phyloP scores from a whole-genome alignment of 2,888 invertebrate genomes.

The Dynastes grantii region DNA sequence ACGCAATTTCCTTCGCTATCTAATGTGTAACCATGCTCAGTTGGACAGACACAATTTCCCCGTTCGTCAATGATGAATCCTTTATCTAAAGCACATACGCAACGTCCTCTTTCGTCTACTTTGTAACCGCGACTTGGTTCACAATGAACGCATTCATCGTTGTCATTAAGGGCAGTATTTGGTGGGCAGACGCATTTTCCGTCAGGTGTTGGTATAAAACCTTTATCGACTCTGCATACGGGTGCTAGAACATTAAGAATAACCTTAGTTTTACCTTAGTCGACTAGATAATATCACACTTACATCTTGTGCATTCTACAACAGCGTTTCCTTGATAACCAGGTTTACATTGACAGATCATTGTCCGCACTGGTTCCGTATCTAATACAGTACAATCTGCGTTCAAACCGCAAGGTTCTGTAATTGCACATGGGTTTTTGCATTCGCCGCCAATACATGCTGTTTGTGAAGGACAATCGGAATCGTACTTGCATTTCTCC shows the following conservation, averaged over 20 bases:
- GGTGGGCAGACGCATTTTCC: conserved; percentile 85
- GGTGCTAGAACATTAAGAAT: conserved; percentile 69
- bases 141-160: conserved; percentile 86
- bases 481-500: conserved; percentile 82
- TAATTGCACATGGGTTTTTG: conserved; percentile 86
- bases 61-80: conserved; percentile 86
- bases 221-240: conserved; percentile 79
- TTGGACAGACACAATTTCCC: conserved; percentile 84
- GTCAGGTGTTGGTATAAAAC: conserved; percentile 77
- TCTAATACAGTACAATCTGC: conserved; percentile 86
- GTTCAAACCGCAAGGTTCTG: conserved; percentile 87
- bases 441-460: conserved; percentile 89
- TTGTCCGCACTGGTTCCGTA: conserved; percentile 87
- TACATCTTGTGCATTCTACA: conserved; percentile 85
- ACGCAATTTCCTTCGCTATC: conserved; percentile 76
- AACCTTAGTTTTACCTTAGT: not conserved
- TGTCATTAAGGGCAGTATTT: conserved; percentile 82
- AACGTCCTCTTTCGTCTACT: conserved; percentile 84
- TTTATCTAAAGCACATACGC: conserved; percentile 85
- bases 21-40: conserved; percentile 78
- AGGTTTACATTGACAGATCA: conserved; percentile 90
- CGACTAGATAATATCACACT: conserved; percentile 65
- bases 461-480: conserved; percentile 86
- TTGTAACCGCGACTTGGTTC: conserved; percentile 81
- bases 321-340: conserved; percentile 92